A percentile compares a stretch with the other conserved stretches of the same genome.
Evolutionary conservation across 30 jellyfish, hydroid and myxozoan species (phyloP).

Genomic region (Chrysaora quinquecirrha): DNA sequence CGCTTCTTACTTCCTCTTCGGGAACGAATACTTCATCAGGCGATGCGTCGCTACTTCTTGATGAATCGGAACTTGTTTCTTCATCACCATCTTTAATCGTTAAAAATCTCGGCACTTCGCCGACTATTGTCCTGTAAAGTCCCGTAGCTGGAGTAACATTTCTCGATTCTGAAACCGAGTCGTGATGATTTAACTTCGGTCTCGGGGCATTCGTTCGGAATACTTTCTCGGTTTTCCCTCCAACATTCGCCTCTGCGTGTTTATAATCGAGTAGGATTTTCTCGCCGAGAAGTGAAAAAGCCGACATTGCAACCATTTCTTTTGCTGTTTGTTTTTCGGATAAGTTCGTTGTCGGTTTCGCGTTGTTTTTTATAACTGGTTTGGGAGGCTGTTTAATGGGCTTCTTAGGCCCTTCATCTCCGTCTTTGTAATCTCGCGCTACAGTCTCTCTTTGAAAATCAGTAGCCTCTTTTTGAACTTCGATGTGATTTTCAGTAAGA

Average conservation of each 20-base stretch:
- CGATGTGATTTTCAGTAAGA: not conserved
- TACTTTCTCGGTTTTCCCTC: constrained; percentile 69
- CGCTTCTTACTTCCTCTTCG: not conserved
- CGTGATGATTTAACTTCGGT: constrained; percentile 63
- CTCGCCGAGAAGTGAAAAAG: constrained; percentile 82
- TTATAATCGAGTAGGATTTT: constrained; percentile 70
- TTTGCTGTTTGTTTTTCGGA: not conserved
- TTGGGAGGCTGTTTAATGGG: not conserved
- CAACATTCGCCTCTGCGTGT: constrained; percentile 50
- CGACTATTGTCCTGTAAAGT: constrained; percentile 91
- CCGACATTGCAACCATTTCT: constrained; percentile 61
- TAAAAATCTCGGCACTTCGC: constrained; percentile 82
- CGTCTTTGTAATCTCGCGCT: no score
- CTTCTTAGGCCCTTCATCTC: not conserved
- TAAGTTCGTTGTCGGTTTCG: no score
- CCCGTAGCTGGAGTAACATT: constrained; percentile 92
- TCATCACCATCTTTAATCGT: constrained; percentile 13
- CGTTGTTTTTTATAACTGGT: no score
- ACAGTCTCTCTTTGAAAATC: not conserved
- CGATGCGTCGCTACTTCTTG: constrained; percentile 19
- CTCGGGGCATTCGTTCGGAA: constrained; percentile 91
- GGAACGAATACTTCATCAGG: not conserved
- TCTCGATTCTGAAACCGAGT: constrained; percentile 84
- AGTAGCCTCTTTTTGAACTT: no score
- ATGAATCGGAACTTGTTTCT: no score